phyloP scores from a whole-genome alignment of 1,140 invertebrate genomes.

The Metaphire vulgaris region DNA sequence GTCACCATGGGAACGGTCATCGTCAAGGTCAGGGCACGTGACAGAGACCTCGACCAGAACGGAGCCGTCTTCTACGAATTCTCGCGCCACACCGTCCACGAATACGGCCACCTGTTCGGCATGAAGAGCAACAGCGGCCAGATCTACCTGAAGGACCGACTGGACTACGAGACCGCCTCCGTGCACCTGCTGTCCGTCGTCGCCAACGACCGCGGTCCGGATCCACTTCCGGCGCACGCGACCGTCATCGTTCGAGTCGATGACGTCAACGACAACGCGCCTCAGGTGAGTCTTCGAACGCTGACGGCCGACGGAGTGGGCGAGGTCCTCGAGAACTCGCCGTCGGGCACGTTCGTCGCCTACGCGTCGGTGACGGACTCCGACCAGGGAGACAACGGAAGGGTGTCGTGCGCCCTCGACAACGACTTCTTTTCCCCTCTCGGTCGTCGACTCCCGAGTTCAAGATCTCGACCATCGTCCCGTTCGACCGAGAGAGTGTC shows the following conservation, averaged over 20 bases:
- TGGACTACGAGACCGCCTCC: slow-evolving; percentile 26
- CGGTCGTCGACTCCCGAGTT: slow-evolving; percentile 15
- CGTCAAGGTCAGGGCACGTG: slow-evolving; percentile 64
- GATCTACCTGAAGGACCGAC: slow-evolving; percentile 10
- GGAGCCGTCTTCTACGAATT: slow-evolving; percentile 63
- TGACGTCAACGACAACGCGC: slow-evolving; percentile 53
- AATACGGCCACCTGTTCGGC: slow-evolving; percentile 22
- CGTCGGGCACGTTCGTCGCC: slow-evolving; percentile 27
- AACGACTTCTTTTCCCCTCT: slow-evolving; percentile 21
- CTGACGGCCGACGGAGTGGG: slow-evolving; percentile 11
- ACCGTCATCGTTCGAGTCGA: slow-evolving; percentile 53
- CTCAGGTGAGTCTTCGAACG: slow-evolving; percentile 25
- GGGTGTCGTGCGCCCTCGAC: background rate
- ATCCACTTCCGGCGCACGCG: slow-evolving; percentile 21
- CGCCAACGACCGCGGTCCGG: slow-evolving; percentile 25
- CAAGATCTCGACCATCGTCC: slow-evolving; percentile 23
- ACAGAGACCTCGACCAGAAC: slow-evolving; percentile 43
- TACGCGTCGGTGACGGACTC: slow-evolving; percentile 22
- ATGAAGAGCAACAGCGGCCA: slow-evolving; percentile 22
- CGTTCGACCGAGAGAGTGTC: slow-evolving; percentile 24
- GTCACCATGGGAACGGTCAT: slow-evolving; percentile 66
- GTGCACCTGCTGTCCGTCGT: slow-evolving; percentile 20
- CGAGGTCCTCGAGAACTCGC: slow-evolving; percentile 24
- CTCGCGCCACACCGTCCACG: slow-evolving; percentile 50
- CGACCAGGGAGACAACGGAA: slow-evolving; percentile 20